Conservation (phyloP, 2,113 vertebrate genomes). For the Cebidichthys violaceus region DNA sequence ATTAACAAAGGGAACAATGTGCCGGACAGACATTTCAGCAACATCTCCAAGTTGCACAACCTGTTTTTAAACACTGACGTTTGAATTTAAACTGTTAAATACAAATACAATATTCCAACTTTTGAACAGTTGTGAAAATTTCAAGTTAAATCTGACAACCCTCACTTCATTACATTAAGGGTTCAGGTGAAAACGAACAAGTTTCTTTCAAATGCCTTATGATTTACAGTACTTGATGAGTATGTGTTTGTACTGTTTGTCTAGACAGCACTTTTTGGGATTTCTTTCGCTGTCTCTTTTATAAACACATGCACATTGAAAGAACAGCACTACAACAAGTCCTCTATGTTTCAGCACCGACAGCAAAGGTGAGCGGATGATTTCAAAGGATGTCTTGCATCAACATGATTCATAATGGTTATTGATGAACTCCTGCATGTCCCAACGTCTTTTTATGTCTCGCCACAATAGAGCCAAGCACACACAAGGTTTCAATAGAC, state of each 20-base stretch:
- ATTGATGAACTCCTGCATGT: constrained; percentile 57
- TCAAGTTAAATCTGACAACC: not conserved
- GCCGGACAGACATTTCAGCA: not conserved
- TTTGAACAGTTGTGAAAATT: not conserved
- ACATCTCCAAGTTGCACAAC: not conserved
- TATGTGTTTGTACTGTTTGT: not conserved
- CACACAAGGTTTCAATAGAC: not conserved
- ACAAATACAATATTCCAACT: not conserved
- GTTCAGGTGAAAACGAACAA: not conserved
- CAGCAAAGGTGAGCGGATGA: not conserved
- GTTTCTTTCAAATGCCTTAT: not conserved
- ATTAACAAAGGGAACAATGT: not conserved
- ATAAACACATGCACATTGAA: not conserved
- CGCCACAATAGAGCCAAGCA: constrained; percentile 21
- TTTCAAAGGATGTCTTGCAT: too few species aligned
- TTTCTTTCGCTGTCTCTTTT: not conserved
- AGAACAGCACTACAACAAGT: not conserved
- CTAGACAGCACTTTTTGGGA: not conserved
- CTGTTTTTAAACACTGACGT: not conserved
- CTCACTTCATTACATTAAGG: not conserved
- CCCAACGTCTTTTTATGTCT: constrained; percentile 46
- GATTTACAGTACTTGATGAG: not conserved
- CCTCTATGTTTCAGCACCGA: constrained; percentile 14
- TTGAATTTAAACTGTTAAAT: not conserved
- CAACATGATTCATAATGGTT: constrained; percentile 17